Evolutionary conservation across 2,797 vertebrate species (phyloP), one percentile per base, ranked within the genome.

Genomic region (Epinephelus awoara): DNA sequence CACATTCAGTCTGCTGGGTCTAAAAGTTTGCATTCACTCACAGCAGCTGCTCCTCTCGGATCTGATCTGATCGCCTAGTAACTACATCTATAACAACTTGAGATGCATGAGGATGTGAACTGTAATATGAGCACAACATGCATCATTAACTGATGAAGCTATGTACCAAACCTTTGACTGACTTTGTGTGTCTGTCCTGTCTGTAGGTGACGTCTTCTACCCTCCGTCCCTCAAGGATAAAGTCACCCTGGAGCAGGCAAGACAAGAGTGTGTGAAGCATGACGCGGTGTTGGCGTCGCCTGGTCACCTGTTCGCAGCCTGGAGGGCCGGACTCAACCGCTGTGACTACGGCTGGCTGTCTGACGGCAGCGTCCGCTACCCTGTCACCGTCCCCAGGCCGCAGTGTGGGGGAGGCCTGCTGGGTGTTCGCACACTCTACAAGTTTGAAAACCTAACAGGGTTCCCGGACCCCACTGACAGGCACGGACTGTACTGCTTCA

Each of bases 371-470:
- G 98, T 94, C 46, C 97, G 98, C n/a, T 97, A 98, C 90, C 98
- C 98, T 7, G 90, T 98, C 88, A 96, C 96, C 14, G 76, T 97
- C 67, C 96, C 98, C 62, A 90, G 91, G 87, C 93, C 93, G 23
- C 97, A 98, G 93, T 99, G 98, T 58, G 98, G 98, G 21, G 96
- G 96, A 56, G 97, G 97, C 50, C 93, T 94, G 44, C 95, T 99
- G 90, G 98, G 98, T 50, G 97, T 99, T 69, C 96, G 97, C 82
- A 99, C 97, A 23, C 95, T 97, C 90, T 99, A 97, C 92, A 96
- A 95, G 84, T 94, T 94, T 90, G 73, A 92, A 63, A 96, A 99
- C 95, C 98, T 97, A 81, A 98, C 97, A 3, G 96, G 96, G 77
- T 99, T 92, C 90, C 98, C 98, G 11, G 65, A 92, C 64, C 94